These are phyloP conservation scores for Gadopsis marmoratus DNA, from an alignment of 2,797 vertebrate genomes.

Conservation along the genomic window DNA sequence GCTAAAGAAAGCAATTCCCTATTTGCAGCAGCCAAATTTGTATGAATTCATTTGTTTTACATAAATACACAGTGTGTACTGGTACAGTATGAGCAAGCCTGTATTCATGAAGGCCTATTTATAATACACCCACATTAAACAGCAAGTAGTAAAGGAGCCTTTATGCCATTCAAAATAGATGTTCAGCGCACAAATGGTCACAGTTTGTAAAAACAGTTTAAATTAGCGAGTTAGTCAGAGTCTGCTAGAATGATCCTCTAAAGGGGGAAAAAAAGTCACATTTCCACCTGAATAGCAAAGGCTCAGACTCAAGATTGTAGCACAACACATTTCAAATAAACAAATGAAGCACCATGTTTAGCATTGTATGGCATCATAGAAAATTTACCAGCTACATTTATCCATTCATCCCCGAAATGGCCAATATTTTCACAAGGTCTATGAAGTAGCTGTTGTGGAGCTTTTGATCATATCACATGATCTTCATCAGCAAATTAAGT, in stretches of 20 bases:
- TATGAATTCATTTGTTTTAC: slow-evolving; percentile 62
- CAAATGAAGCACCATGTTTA: slow-evolving; percentile 7
- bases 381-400: slow-evolving; percentile 4
- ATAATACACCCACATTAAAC: slow-evolving; percentile 41
- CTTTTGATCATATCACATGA: not conserved
- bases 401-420: slow-evolving; percentile 10
- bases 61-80: slow-evolving; percentile 43
- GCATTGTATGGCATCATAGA: not conserved
- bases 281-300: slow-evolving; percentile 11
- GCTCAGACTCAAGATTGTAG: slow-evolving; percentile 2
- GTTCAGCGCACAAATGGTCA: slow-evolving; percentile 28
- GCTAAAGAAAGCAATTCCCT: slow-evolving; percentile 35
- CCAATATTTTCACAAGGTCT: not conserved
- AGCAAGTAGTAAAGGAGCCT: slow-evolving; percentile 32
- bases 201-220: slow-evolving; percentile 31
- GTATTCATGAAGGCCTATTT: slow-evolving; percentile 44
- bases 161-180: slow-evolving; percentile 46
- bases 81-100: slow-evolving; percentile 36
- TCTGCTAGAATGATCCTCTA: slow-evolving; percentile 23
- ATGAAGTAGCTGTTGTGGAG: not conserved
- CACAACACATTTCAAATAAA: slow-evolving; percentile 18
- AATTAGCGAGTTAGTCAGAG: slow-evolving; percentile 44
- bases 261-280: slow-evolving; percentile 6
- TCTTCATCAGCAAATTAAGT: not conserved
- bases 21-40: slow-evolving; percentile 37